Evolutionary conservation across 2,797 vertebrate species (phyloP), one percentile per base, ranked within the genome.

Genomic region (Sarcoramphus papa): DNA sequence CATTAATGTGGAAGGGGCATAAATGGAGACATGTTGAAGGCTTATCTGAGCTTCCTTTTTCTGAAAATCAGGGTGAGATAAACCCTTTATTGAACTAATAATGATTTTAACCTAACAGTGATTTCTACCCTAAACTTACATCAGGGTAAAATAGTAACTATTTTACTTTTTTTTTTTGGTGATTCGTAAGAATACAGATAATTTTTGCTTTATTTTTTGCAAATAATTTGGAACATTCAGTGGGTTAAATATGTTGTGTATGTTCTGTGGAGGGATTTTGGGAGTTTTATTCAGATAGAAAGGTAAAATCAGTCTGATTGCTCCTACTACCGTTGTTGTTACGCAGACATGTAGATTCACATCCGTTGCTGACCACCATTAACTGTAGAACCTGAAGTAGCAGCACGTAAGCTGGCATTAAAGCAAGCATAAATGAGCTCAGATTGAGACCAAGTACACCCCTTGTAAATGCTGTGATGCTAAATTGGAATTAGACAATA

Each of bases 261-360:
- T 33, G 30, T 54, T 62, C 33, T 24, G 3, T 33, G 45, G n/a
- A 37, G 18, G 65, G n/a, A 47, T 45, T 25, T 35, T 4, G 9
- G 22, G 12, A 25, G n/a, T 43, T 62, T 18, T 67, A 8, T 24
- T 51, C 1, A 1, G 25, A 10, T 30, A 16, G 30, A 45, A 25
- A 4, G 9, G 6, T 54, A 5, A 9, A 21, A 48, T 65, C 37
- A 8, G 7, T 5, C 40, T 7, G 30, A 35, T 51, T 28, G 28
- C 24, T 79, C 56, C 51, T 57, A 3, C 25, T 69, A 2, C 27
- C 4, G 0, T 9, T 14, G 31, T 12, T 25, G 22, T 27, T 65
- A 16, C 0, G 2, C 4, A 3, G n/a, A 31, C 1, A 5, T 11
- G 40, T 22, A 25, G 64, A 6, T 43, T 72, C 18, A 2, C 22